Base-by-base conservation (phyloP, 2,797 vertebrate genomes). In the Micropoecilia bifurca region DNA sequence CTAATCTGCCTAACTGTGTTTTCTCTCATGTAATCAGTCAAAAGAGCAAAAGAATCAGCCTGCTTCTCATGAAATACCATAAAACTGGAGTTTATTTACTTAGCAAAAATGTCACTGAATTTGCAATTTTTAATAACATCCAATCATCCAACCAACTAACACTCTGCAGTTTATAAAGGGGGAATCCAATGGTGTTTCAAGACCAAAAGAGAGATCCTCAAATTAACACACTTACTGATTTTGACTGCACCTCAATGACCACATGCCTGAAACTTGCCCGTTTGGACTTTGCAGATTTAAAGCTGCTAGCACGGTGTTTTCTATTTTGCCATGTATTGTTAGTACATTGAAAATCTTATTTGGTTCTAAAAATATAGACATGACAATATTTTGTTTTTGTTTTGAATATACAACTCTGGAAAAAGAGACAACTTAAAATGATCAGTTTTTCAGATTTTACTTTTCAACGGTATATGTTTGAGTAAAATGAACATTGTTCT, bases 31-130 rank as follows among this genome's bases (percentile, higher is more conserved):
- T 81, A 83, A 78, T 76, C 72, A 77, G 80, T 91, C 80, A 87
- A 88, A 88, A 76, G 84, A 84, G 66, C 77, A 59, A 77, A 66
- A 83, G 80, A 88, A 22, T 73, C 71, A 41, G 68, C 13, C 41
- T 63, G 47, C 20, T 41, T 78, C 74, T 82, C 66, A 66, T 63
- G 71, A 79, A 57, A 78, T 61, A 74, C n/a, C 22, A 74, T 41
- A 0, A 12, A 68, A 68, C 36, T 68, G 10, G 33, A 61, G 50
- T 77, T 87, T 69, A 85, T 77, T 63, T 85, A 36, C 6, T 71
- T 55, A 73, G 45, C 74, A n/a, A n/a, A 36, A 22, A 39, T 66
- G 18, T 66, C 18, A 22, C 61, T 39, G 3, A 39, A 36, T 39
- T 0, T 39, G 18, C 33, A 66, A 8, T 66, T 8, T 41, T 68